Percentiles rank a stretch among this genome's conserved stretches.
Conservation (phyloP, 23 tunicate genomes). For the Diplosoma virens region DNA sequence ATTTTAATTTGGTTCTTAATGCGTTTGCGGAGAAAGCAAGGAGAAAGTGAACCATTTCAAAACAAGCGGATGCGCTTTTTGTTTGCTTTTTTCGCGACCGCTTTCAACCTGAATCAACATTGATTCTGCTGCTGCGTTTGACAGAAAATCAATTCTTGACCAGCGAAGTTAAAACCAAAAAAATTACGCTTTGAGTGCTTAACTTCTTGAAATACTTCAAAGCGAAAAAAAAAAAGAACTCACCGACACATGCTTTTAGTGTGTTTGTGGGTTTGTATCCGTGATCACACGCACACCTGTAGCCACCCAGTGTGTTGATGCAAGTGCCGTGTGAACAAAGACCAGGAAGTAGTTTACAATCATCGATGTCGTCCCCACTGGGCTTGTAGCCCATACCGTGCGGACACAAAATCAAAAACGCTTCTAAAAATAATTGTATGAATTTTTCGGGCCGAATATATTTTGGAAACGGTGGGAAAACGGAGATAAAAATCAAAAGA, state of each 20-base stretch:
- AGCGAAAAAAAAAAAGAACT: neutral
- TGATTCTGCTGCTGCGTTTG: no score
- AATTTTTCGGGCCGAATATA: neutral
- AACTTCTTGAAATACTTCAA: no score
- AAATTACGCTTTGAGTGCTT: no score
- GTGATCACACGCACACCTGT: slow-evolving; percentile 83
- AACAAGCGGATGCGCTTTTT: no score
- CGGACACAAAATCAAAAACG: slow-evolving; percentile 79
- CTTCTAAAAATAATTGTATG: slow-evolving; percentile 27
- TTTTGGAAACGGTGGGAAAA: neutral
- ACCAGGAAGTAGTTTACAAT: slow-evolving; percentile 84
- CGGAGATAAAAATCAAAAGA: neutral
- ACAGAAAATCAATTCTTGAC: no score
- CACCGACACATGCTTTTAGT: slow-evolving; percentile 53
- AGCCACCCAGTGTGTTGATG: slow-evolving; percentile 87
- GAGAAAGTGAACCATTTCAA: no score
- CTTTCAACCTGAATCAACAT: no score
- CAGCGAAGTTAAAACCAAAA: no score
- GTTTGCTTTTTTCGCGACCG: no score
- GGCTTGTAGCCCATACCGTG: slow-evolving; percentile 89
- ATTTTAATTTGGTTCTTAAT: no score
- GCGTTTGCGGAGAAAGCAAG: no score
- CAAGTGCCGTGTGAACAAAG: slow-evolving; percentile 96
- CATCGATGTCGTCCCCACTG: slow-evolving; percentile 95
- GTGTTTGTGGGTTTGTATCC: slow-evolving; percentile 80